A percentile compares a stretch with the other conserved stretches of the same genome.
phyloP scores from a whole-genome alignment of 2,888 invertebrate species.

The Aphodius sticticus region DNA sequence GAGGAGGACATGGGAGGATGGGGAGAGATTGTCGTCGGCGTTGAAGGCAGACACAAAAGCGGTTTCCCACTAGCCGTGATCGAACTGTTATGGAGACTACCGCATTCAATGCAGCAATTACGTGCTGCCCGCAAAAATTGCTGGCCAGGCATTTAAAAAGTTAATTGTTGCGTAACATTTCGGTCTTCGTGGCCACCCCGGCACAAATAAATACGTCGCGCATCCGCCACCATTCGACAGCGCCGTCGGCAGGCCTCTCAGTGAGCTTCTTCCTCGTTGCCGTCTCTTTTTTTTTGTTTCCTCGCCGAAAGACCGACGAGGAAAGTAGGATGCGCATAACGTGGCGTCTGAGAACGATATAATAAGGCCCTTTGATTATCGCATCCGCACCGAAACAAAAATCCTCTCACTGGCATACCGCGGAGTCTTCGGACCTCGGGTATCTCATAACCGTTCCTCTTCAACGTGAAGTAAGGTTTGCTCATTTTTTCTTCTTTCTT shows the following conservation, averaged over 20 bases:
- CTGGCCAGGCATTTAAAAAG: slow-evolving; percentile 40
- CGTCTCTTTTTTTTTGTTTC: neutral
- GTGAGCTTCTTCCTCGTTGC: neutral
- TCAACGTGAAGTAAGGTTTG: neutral
- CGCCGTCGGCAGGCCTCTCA: neutral
- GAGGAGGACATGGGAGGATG: too few relatives aligned
- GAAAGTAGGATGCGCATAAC: neutral
- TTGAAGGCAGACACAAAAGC: neutral
- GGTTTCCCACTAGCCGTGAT: slow-evolving; percentile 30
- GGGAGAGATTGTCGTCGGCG: neutral
- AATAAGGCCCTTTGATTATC: neutral
- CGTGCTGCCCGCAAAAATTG: slow-evolving; percentile 43
- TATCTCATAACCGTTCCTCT: neutral
- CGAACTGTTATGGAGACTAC: slow-evolving; percentile 41
- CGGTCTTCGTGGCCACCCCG: slow-evolving; percentile 43
- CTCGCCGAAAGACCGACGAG: neutral
- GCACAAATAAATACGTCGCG: slow-evolving; percentile 34
- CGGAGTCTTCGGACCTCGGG: neutral
- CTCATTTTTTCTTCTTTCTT: neutral
- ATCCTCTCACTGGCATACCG: neutral
- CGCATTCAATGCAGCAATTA: slow-evolving; percentile 46
- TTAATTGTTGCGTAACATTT: slow-evolving; percentile 45
- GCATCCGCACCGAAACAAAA: neutral
- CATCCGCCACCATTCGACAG: slow-evolving; percentile 6
- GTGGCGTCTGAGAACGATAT: neutral